Base-by-base conservation (phyloP, 2,113 vertebrate genomes). In the Trogon surrucura region DNA sequence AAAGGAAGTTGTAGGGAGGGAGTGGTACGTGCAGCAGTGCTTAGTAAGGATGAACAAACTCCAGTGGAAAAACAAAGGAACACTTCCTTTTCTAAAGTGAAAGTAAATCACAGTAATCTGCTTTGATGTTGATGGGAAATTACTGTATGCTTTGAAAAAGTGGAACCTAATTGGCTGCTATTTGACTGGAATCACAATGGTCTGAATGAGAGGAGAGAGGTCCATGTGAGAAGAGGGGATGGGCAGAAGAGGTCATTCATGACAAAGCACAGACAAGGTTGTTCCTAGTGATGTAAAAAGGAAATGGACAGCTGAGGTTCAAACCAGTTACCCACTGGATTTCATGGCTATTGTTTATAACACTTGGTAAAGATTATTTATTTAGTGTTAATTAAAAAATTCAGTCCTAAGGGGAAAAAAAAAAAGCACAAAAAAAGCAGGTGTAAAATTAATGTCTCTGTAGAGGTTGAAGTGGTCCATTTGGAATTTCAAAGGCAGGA, bases 51-150 rank as follows among this genome's bases (percentile, higher is more conserved):
- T 38, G 66, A 84, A 75, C 1, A 2, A 67, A n/a, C 54, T 88
- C 26, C 51, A 72, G 23, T 19, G 38, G 44, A 45, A 88, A 93
- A 93, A 87, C 32, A 91, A 88, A 95, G 16, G 30, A 83, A 50
- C 1, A 3, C 16, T 79, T 93, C 57, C 36, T 95, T 85, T 91
- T 66, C 70, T 84, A 44, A 85, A 81, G n/a, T 58, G 73, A 93
- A 93, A 86, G 27, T 71, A 84, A 81, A 88, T 64, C 44, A 77
- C 41, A 88, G n/a, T 86, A 41, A 75, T 77, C 85, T 89, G 18
- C 92, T 97, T 96, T 96, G 67, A 95, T 92, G 85, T 87, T 74
- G 75, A 83, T 80, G 53, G 82, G 64, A 97, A 96, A 96, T 96
- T 54, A 67, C 57, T 50, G 54, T 61, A 53, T 34, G 15, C 9